phyloP scores from a whole-genome alignment of 1,140 invertebrate genomes.

The Polypedilum vanderplanki region DNA sequence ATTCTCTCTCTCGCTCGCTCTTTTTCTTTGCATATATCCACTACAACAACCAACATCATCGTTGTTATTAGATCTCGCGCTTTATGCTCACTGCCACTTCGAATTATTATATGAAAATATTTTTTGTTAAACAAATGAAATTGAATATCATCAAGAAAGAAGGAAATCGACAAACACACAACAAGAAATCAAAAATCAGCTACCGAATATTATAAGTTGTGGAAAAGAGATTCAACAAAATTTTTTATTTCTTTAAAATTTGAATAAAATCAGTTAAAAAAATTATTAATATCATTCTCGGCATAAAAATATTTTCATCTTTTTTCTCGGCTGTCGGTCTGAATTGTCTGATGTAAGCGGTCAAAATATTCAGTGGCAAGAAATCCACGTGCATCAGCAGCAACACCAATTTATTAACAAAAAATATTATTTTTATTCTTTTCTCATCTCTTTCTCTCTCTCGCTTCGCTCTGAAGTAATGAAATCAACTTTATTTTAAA shows the following conservation, averaged over 20 bases:
- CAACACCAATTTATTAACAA: background rate
- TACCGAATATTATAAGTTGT: constrained; percentile 16
- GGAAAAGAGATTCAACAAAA: background rate
- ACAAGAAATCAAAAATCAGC: constrained; percentile 26
- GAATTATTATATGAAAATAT: constrained; percentile 1
- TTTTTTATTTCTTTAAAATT: constrained; percentile 15
- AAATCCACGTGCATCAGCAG: background rate
- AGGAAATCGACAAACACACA: background rate
- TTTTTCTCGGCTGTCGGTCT: background rate
- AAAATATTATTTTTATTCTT: background rate
- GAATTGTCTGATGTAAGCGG: background rate
- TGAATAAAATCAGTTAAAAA: constrained; percentile 29
- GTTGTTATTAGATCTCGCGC: background rate
- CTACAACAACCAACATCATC: background rate
- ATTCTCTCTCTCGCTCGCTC: too few relatives aligned
- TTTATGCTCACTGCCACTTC: background rate
- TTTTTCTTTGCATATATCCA: too few relatives aligned
- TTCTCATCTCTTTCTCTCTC: constrained; percentile 9
- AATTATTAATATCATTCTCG: constrained; percentile 21
- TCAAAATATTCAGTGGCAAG: background rate
- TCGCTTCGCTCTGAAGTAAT: background rate
- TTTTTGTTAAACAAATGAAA: background rate
- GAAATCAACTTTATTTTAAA: constrained; percentile 29
- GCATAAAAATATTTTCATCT: background rate
- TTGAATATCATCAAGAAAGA: background rate